phyloP scores from a whole-genome alignment of 1,140 invertebrate species.

The Araneus ventricosus region DNA sequence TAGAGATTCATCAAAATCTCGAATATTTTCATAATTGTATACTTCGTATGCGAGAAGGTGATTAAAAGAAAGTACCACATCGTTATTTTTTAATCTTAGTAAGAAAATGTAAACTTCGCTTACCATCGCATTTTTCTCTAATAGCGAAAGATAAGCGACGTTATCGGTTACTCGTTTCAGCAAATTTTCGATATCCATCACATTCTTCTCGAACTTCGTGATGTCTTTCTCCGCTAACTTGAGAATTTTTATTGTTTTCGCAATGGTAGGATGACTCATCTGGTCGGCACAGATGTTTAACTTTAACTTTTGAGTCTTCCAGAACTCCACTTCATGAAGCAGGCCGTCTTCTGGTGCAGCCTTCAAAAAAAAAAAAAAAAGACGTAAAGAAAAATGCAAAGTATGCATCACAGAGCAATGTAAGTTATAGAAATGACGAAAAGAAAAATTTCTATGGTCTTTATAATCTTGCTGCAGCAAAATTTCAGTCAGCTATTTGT shows the following conservation, averaged over 20 bases:
- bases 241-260: constrained; percentile 28
- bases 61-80: too few relatives aligned
- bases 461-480: too few relatives aligned
- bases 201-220: neutral
- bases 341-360: neutral
- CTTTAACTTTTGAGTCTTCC: constrained; percentile 22
- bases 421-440: too few relatives aligned
- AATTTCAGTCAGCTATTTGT: too few relatives aligned
- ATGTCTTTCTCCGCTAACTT: neutral
- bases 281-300: constrained; percentile 31
- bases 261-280: neutral
- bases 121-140: constrained; percentile 29
- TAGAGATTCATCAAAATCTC: too few relatives aligned
- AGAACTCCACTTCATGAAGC: constrained; percentile 44
- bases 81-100: too few relatives aligned
- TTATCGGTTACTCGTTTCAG: neutral
- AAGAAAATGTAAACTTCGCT: neutral
- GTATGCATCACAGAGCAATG: neutral
- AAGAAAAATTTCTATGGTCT: too few relatives aligned
- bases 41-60: too few relatives aligned
- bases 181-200: neutral
- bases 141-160: neutral
- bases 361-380: neutral
- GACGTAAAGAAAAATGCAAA: too few relatives aligned
- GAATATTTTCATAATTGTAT: too few relatives aligned